Base-by-base conservation (phyloP, 2,797 vertebrate species). In the Potorous gilbertii region DNA sequence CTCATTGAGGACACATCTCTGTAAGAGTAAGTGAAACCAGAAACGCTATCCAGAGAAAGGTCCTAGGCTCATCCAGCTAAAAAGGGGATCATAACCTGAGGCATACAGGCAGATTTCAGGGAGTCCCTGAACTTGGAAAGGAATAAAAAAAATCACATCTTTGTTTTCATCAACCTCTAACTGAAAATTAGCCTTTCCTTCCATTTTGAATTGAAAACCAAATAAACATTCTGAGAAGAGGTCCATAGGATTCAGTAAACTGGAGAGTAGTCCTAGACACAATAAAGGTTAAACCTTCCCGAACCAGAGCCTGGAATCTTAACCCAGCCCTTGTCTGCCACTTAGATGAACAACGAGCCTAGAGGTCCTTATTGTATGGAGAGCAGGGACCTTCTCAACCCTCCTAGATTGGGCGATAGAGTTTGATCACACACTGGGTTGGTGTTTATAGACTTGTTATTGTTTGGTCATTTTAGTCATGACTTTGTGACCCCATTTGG, bases 1-100 rank as follows among this genome's bases (percentile, higher is more conserved):
- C 93, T 96, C 97, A 97, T 97, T 98, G 96, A 96, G 97, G 95
- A 94, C 94, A 94, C 94, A 94, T 97, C 91, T 96, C 90, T 97
- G 95, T 97, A 96, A 97, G 96, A 97, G 96, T 96, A 96, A 97
- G 94, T 62, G 96, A 81, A 87, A 87, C 96, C 46, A 97, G 97
- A 92, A 95, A 94, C 62, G 56, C 97, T 96, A 90, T 97, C 97
- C 95, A 95, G 89, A 97, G 40, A 74, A 93, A 94, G 90, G 13
- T 12, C 0, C 28, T 55, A 54, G 52, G 28, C 40, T 55, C 16
- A 54, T 21, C 52, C 11, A 52, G 1, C 27, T 90, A 5, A 46
- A 16, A 81, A 81, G 21, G 29, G 74, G 40, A 4, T 24, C 40
- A 10, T 11, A 81, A 46, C 74, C 21, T 81, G 74, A n/a, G 74